Conservation (phyloP, 1,140 invertebrate species). For the Apis dorsata region DNA sequence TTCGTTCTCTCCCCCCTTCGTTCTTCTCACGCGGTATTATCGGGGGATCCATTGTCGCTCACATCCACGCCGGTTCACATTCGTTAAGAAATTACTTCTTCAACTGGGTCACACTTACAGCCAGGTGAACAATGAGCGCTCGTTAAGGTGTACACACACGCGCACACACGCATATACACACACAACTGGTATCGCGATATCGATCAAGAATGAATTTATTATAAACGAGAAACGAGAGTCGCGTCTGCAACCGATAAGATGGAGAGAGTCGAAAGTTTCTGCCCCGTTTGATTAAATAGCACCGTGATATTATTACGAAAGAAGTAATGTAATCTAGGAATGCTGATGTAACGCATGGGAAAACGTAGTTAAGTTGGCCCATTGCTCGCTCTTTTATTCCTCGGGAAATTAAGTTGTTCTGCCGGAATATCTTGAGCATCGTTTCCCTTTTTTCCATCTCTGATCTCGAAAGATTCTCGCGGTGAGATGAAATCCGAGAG, state of each 20-base stretch:
- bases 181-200: conserved; percentile 7
- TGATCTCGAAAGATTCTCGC: not conserved
- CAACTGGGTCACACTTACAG: conserved; percentile 57
- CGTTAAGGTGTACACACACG: conserved; percentile 21
- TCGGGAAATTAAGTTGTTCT: not conserved
- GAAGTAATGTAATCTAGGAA: not conserved
- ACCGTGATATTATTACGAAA: conserved; percentile 35
- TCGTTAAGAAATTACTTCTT: conserved; percentile 65
- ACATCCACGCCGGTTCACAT: not conserved
- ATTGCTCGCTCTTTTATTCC: not conserved
- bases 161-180: not conserved
- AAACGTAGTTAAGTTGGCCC: not conserved
- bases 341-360: not conserved
- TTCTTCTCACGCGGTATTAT: conserved; percentile 3
- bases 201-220: conserved; percentile 51
- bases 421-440: too few relatives aligned
- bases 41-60: too few relatives aligned
- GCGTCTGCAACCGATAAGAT: not conserved
- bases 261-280: not conserved
- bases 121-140: conserved; percentile 56
- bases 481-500: too few relatives aligned
- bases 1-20: too few relatives aligned
- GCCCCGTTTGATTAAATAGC: not conserved
- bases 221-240: not conserved
- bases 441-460: too few relatives aligned